Conservation (phyloP, 2,888 invertebrate genomes). For the Acrobeloides nanus region DNA sequence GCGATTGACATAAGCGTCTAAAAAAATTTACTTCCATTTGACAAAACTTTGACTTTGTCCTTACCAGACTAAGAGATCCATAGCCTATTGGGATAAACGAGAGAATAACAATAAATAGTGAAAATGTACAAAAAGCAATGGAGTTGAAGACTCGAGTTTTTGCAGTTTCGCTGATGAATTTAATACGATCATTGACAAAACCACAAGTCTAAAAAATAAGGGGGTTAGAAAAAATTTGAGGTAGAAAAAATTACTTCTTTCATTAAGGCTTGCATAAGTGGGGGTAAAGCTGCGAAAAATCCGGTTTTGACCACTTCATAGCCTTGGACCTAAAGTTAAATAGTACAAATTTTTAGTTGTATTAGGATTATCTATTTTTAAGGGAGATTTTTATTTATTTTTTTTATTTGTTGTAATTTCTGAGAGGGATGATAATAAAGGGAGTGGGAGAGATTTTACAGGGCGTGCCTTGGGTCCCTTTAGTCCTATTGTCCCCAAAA, state of each 20-base stretch:
- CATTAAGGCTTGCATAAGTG: constrained; percentile 35
- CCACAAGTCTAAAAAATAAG: no score
- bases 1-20: no score
- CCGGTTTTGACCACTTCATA: constrained; percentile 41
- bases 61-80: no score
- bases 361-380: neutral
- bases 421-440: no score
- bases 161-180: constrained; percentile 13
- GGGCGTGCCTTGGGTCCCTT: no score
- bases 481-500: no score
- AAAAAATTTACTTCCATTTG: no score
- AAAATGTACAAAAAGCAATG: constrained; percentile 35
- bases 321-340: constrained; percentile 33
- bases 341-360: neutral
- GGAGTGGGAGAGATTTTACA: no score
- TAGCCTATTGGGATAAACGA: constrained; percentile 31
- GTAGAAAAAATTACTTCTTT: constrained; percentile 37
- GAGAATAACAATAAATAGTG: constrained; percentile 26
- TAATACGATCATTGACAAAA: constrained; percentile 17
- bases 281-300: constrained; percentile 42
- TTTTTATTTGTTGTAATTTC: no score
- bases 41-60: no score
- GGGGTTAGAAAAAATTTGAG: no score
- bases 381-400: no score
- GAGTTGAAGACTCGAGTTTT: constrained; percentile 35